Percentiles rank a stretch among this genome's conserved stretches.
These are phyloP conservation scores for Timema podura DNA, from an alignment of 2,888 invertebrate genomes.

Conservation along the genomic window DNA sequence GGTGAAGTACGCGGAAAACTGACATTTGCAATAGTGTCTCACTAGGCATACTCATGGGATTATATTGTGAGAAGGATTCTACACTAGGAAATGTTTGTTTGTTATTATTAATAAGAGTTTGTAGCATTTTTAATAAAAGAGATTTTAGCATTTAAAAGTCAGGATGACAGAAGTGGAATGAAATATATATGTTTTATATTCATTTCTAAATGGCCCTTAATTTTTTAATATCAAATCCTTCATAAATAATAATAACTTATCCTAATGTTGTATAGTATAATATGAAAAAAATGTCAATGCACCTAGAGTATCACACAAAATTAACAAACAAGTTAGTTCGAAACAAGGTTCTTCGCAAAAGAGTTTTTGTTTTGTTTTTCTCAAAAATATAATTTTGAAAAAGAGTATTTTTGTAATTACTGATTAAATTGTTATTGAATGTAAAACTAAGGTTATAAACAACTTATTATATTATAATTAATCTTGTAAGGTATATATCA, in stretches of 20 bases:
- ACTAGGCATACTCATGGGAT: background rate
- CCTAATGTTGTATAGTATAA: too few species aligned
- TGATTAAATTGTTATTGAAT: constrained; percentile 4
- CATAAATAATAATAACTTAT: too few species aligned
- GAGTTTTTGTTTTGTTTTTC: background rate
- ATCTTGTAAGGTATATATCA: too few species aligned
- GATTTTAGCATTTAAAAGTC: background rate
- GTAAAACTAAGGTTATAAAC: too few species aligned
- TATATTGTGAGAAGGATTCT: too few species aligned
- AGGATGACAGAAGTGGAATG: background rate
- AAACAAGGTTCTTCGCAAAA: background rate
- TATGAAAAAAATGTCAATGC: too few species aligned
- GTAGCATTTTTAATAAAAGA: background rate
- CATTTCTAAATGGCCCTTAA: background rate
- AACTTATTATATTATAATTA: too few species aligned
- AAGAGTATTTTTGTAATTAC: background rate
- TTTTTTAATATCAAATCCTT: background rate
- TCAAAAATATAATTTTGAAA: background rate
- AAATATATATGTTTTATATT: background rate
- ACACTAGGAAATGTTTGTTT: background rate
- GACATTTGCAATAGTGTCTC: background rate
- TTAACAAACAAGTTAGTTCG: background rate
- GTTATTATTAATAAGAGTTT: constrained; percentile 1
- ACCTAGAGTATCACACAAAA: too few species aligned
- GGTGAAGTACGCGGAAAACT: constrained; percentile 4